Percentiles rank a stretch among this genome's conserved stretches.
These are phyloP conservation scores for Mesocentrotus franciscanus DNA, from an alignment of 53 echinoderm and acorn worm species.

Conservation along the genomic window DNA sequence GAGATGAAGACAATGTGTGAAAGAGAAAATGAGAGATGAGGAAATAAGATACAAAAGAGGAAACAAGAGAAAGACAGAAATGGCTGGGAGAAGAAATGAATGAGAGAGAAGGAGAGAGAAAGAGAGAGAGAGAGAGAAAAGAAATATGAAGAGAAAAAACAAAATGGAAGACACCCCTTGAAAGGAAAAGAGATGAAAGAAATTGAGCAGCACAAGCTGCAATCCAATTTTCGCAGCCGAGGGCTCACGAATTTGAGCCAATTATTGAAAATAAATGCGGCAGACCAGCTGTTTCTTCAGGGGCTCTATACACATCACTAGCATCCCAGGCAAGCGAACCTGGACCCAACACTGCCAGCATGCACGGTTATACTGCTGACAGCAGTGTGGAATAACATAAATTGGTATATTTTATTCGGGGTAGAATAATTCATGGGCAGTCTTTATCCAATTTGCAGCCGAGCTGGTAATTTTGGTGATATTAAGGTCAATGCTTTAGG, in stretches of 20 bases:
- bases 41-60: background rate
- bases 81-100: background rate
- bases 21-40: background rate
- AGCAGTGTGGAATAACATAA: background rate
- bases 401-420: conserved; percentile 51
- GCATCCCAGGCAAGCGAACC: background rate
- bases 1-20: background rate
- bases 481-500: conserved; percentile 40
- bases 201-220: conserved; percentile 26
- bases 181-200: background rate
- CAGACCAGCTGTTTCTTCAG: conserved; percentile 58
- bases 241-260: conserved; percentile 62
- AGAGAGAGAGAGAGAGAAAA: background rate
- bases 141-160: background rate
- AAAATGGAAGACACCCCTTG: background rate
- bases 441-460: conserved; percentile 45
- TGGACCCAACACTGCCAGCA: background rate
- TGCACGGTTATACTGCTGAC: background rate
- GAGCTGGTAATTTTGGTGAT: conserved; percentile 18
- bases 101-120: background rate
- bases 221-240: conserved; percentile 58
- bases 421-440: conserved; percentile 27
- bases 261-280: conserved; percentile 65
- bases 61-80: background rate
- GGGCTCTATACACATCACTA: background rate